Evolutionary conservation across 2,888 invertebrate species (phyloP), one percentile per base, ranked within the genome.

Genomic region (Sussaba pulchella): DNA sequence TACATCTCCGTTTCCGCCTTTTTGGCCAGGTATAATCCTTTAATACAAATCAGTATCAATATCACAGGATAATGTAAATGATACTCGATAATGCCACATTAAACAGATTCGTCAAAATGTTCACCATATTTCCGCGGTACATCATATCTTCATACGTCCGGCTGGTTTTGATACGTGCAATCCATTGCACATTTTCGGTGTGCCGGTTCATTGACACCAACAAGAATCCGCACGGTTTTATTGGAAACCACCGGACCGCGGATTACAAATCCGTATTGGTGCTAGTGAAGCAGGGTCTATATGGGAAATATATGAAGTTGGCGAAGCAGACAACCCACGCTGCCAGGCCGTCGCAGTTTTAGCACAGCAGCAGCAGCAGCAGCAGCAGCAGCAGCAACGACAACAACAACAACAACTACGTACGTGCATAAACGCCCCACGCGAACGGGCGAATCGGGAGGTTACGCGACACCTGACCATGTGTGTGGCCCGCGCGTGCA

Each of bases 381-480:
- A 50, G 41, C 63, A 26, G 31, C 47, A 19, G 31, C 50, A 21
- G 26, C 43, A 19, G 26, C 17, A 17, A 31, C 14, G n/a, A n/a
- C 10, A 12, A 47, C 47, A 9, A 21, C 24, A 24, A 21, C 50
- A 81, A 66, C 73, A 71, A 74, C 52, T 47, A 50, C 70, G 70
- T 70, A 72, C 78, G 59, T 78, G 69, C 70, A 82, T 77, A 67
- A 74, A 80, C 59, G 64, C n/a, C 47, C 63, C 57, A 54, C 17
- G 61, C 50, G 39, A 41, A 39, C 70, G 31, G 50, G 36, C 63
- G 45, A 21, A 71, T n/a, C 50, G 41, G 78, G 61, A 74, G 69
- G 83, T 82, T 83, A 80, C 82, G 82, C 74, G 81, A 83, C 84
- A 81, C 78, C 73, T 63, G 72, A 70, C 75, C 84, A 82, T 81